These are phyloP conservation scores for Vidua macroura DNA, from an alignment of 2,113 vertebrate species.

Conservation along the genomic window DNA sequence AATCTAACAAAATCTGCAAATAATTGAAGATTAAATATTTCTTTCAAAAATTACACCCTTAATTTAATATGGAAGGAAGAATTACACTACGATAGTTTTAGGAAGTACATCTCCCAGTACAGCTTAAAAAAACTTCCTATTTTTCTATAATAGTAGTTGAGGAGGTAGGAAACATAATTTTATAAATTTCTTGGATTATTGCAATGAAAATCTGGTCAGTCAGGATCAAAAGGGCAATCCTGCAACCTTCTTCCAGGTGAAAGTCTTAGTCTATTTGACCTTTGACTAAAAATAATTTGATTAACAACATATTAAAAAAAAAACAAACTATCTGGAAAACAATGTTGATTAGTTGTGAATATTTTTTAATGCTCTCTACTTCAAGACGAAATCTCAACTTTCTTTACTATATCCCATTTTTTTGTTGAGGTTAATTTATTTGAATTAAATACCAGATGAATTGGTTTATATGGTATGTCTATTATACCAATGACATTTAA, in stretches of 20 bases:
- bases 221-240: not conserved
- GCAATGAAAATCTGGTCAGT: not conserved
- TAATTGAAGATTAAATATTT: not conserved
- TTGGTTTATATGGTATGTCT: not conserved
- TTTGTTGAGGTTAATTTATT: not conserved
- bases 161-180: not conserved
- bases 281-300: not conserved
- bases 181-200: not conserved
- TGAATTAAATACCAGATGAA: slow-evolving; percentile 12
- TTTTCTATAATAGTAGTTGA: not conserved
- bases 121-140: not conserved
- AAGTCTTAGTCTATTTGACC: not conserved
- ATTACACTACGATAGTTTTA: not conserved
- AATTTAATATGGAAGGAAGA: not conserved
- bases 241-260: not conserved
- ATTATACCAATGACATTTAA: slow-evolving; percentile 6
- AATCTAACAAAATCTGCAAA: not conserved
- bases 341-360: not conserved
- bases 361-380: not conserved
- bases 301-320: not conserved
- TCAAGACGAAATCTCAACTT: not conserved
- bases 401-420: not conserved
- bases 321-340: not conserved
- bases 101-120: not conserved
- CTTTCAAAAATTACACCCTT: not conserved